Evolutionary conservation across 2,797 vertebrate genomes (phyloP), one percentile per base, ranked within the genome.

Genomic region (Hypotaenidia okinawae): DNA sequence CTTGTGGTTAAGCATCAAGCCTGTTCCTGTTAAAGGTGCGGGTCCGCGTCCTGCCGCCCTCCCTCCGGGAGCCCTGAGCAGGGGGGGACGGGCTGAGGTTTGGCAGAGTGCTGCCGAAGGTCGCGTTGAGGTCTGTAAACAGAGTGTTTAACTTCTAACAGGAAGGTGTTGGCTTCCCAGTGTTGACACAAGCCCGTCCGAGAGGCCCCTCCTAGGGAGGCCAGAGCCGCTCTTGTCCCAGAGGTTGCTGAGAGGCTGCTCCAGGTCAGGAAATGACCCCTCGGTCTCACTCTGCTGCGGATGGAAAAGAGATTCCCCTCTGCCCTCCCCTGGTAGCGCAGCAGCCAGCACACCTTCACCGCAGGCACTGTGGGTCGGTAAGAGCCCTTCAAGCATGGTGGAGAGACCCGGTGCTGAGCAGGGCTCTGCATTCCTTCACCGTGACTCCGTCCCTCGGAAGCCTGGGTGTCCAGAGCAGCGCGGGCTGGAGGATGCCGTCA

Each of bases 171-270:
- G 91, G 81, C 90, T 94, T 92, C 83, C 90, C 78, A 32, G 55
- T 90, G 95, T 95, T 95, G 96, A 97, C 95, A 95, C 92, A 95
- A 79, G 82, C 85, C 47, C 45, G 87, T 88, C 90, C 6, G 37
- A 88, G 94, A 91, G 92, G 91, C 93, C 93, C 93, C 83, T 94
- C 91, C 91, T 84, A 47, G 85, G 92, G 79, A 68, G 74, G 62
- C 90, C 1, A 7, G 76, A 18, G 64, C 33, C 85, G 49, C 86
- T 61, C 55, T 51, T 72, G 79, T 92, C 94, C 89, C 69, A 9
- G 62, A 89, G 94, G 43, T 66, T 73, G 80, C 9, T 1, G 51
- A 62, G 74, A 85, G 55, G 67, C 58, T 59, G 78, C 62, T 35
- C 4, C 13, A 69, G 92, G 82, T 91, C 87, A 78, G 90, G 89